A percentile compares a stretch with the other conserved stretches of the same genome.
Conservation (phyloP, 2,888 invertebrate genomes). For the Chironomus tentans region DNA sequence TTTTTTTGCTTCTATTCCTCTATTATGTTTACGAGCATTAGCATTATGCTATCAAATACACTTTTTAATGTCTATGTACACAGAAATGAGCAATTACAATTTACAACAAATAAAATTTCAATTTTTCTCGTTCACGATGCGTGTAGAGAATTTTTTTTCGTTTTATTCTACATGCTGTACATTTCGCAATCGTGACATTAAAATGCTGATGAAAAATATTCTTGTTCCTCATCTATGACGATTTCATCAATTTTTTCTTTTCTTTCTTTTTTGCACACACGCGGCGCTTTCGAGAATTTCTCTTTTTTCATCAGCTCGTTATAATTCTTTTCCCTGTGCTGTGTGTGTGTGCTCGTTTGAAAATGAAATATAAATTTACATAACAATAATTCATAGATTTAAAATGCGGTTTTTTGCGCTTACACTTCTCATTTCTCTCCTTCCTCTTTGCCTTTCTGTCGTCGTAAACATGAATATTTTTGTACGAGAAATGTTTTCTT, state of each 20-base stretch:
- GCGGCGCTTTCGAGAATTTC: neutral
- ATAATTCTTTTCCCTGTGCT: neutral
- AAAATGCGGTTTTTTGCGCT: slow-evolving; percentile 13
- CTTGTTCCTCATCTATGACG: slow-evolving; percentile 4
- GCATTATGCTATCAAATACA: neutral
- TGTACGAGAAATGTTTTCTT: slow-evolving; percentile 20
- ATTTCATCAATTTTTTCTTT: slow-evolving; percentile 19
- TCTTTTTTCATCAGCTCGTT: neutral
- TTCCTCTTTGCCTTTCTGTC: neutral
- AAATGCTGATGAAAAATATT: slow-evolving; percentile 15
- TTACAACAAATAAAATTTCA: slow-evolving; percentile 11
- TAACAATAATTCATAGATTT: slow-evolving; percentile 26
- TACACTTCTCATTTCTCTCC: neutral
- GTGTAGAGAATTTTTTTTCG: slow-evolving; percentile 3
- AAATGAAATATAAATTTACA: slow-evolving; percentile 13
- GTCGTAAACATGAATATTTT: slow-evolving; percentile 5
- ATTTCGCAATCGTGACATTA: slow-evolving; percentile 6
- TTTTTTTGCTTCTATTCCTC: neutral
- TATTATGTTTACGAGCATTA: neutral
- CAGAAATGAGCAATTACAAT: neutral
- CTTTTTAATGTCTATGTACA: neutral
- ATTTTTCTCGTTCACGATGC: slow-evolving; percentile 21
- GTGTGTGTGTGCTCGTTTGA: neutral
- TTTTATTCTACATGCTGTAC: neutral
- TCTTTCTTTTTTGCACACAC: neutral